Base-by-base conservation (phyloP, 2,888 invertebrate genomes). In the Drosophila paranaensis region DNA sequence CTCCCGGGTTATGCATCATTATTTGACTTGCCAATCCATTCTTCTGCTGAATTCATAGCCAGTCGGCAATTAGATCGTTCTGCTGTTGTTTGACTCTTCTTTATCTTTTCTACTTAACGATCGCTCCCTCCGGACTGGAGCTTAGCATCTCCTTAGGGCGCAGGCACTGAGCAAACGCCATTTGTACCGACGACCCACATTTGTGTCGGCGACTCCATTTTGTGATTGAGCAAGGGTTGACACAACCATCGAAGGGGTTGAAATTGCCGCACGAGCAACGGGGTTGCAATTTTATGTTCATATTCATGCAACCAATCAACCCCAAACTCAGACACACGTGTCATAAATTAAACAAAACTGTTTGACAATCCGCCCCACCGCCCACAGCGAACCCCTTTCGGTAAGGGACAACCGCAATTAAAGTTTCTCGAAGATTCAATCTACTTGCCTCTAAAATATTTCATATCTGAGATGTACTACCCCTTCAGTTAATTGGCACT, bases 1-100 rank as follows among this genome's bases (percentile, higher is more conserved):
- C 65, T 50, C 45, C 33, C 25, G 71, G 73, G 84, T 80, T 88
- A 88, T 84, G 89, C 83, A 88, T 84, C 89, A 78, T 87, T 89
- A 81, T 82, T 89, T 74, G 87, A 83, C 77, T 82, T 88, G 88
- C 77, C 86, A 74, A 72, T 55, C 57, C 37, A 57, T 66, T 57
- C 57, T 43, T 62, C 13, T 27, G 39, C 33, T 37, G 43, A 37
- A 43, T 55, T 50, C 42, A 56, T n/a, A 42, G 42, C 27, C 37
- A 35, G 10, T 42, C 45, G 71, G 66, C 73, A 75, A 77, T 77
- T 75, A 73, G 55, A 50, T 54, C 58, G 46, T 20, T 33, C 20
- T 57, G 39, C n/a, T 30, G 16, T 56, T 66, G 37, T 53, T 43
- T 6, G 35, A 33, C 3, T n/a, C n/a, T 51, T 30, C 13, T 54